Base-by-base conservation (phyloP, 2,888 invertebrate species). In the Macrophya alboannulata region DNA sequence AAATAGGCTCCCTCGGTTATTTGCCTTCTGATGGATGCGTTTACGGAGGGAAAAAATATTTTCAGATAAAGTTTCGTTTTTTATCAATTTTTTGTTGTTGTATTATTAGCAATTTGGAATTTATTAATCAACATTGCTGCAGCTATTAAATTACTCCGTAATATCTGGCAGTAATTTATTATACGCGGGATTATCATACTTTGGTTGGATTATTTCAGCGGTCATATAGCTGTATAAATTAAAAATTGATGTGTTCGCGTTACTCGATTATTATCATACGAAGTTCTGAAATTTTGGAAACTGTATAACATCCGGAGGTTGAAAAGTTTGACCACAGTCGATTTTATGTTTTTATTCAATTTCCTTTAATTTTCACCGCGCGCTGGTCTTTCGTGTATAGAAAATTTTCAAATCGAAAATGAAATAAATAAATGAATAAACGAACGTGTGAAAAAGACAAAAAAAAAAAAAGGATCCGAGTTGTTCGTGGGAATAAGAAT, bases 1-100 rank as follows among this genome's bases (percentile, higher is more conserved):
- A 43, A 74, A 74, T 45, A 45, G 25, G 74, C 43, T 74, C 55
- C 15, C 55, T 15, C 31, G 17, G 68, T 68, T 25, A 68, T 68
- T 68, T 37, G 68, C 68, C 25, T 17, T 68, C 68, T 17, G 68
- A 68, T 37, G 31, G 12, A 68, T 68, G 15, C 6, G 17, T 55
- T 17, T 55, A 55, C 55, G n/a, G 15, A 4, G 55, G 1, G 17
- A 55, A n/a, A n/a, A n/a, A 17, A 17, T 48, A 9, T 48, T 48
- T 48, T 48, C 4, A 4, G 48, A 48, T 21, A 25, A 10, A 12
- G 0, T 12, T 62, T 62, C 1, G 10, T 25, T 62, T 25, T 62
- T 62, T 62, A 25, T n/a, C n/a, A n/a, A n/a, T 4, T 25, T 12
- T 25, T 25, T 25, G 25, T 62, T 12, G 4, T 12, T 2, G 3